These are phyloP conservation scores for Trematocara marginatum DNA, from an alignment of 2,113 vertebrate species.

Conservation along the genomic window DNA sequence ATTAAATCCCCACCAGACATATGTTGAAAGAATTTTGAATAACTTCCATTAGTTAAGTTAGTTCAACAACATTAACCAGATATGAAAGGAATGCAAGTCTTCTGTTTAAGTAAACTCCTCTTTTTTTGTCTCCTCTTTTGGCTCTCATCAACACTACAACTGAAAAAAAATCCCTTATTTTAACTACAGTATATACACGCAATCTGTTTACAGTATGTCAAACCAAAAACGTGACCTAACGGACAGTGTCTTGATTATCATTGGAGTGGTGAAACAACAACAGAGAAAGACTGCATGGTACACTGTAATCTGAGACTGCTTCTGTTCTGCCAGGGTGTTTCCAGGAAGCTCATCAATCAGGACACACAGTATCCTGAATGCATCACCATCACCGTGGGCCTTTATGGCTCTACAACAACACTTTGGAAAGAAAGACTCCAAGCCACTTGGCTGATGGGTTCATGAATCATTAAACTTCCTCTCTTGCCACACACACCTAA, in stretches of 20 bases:
- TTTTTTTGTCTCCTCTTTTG: neutral
- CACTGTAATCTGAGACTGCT: slow-evolving; percentile 18
- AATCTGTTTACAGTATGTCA: neutral
- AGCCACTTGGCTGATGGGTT: slow-evolving; percentile 6
- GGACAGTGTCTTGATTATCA: neutral
- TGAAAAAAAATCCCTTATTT: neutral
- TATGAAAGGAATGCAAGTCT: neutral
- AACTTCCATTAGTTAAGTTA: neutral
- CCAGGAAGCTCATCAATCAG: slow-evolving; percentile 28
- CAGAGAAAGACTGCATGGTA: neutral
- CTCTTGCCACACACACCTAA: neutral
- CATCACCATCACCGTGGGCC: neutral
- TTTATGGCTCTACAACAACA: neutral
- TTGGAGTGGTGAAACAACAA: neutral
- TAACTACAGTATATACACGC: neutral
- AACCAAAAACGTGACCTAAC: neutral
- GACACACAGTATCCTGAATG: neutral
- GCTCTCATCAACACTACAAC: neutral
- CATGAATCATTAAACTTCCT: slow-evolving; percentile 38
- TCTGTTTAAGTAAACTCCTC: neutral
- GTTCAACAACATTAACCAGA: neutral
- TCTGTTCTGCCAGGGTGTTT: slow-evolving; percentile 14
- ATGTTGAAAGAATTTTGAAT: neutral
- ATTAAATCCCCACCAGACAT: neutral
- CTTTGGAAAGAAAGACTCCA: neutral